These are phyloP conservation scores for Guaruba guarouba DNA, from an alignment of 2,113 vertebrate genomes.

Conservation along the genomic window DNA sequence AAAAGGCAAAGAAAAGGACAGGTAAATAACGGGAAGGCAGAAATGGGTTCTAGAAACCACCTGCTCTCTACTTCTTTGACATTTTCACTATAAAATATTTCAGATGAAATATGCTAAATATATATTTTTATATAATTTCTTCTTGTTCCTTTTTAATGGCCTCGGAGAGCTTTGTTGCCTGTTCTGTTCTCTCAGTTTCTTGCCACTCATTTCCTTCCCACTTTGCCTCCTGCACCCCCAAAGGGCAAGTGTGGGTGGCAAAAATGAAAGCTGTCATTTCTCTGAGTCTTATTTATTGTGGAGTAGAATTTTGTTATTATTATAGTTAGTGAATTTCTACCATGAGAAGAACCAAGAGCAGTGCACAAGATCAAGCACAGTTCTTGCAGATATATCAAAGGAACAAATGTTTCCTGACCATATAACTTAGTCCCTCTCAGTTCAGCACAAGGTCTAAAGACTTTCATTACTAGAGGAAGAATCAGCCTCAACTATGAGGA, in stretches of 20 bases:
- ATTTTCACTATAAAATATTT: not conserved
- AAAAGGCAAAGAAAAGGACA: not conserved
- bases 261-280: not conserved
- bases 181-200: not conserved
- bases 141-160: not conserved
- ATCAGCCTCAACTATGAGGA: not conserved
- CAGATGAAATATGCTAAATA: not conserved
- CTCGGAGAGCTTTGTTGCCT: not conserved
- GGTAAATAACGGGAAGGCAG: not conserved
- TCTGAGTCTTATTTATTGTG: not conserved
- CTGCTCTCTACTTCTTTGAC: not conserved
- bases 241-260: not conserved
- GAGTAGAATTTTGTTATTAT: not conserved
- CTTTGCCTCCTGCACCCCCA: not conserved
- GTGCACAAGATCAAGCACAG: not conserved
- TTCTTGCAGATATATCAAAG: not conserved
- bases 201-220: not conserved
- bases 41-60: not conserved
- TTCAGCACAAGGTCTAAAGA: not conserved
- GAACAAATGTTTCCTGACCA: not conserved
- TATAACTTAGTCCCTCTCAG: not conserved
- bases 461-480: not conserved
- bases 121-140: not conserved
- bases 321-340: not conserved
- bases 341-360: not conserved